phyloP scores from a whole-genome alignment of 2,888 invertebrate species.

The Acanthosepion pharaonis region DNA sequence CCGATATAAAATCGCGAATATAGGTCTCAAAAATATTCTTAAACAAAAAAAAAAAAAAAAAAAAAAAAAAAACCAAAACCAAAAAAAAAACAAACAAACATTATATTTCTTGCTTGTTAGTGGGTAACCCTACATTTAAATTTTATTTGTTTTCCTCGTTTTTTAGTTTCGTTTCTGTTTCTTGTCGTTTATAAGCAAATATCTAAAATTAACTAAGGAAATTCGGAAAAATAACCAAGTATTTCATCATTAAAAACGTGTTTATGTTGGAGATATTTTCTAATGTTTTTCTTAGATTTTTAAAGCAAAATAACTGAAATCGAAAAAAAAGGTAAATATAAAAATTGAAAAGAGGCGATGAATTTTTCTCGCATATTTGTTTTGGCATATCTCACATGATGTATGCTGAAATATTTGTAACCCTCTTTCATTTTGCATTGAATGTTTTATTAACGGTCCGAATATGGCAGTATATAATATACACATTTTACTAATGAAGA shows the following conservation, averaged over 20 bases:
- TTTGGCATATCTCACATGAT: no score
- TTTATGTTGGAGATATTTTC: not conserved
- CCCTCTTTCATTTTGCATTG: no score
- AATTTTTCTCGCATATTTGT: no score
- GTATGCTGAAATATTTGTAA: no score
- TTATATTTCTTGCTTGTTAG: not conserved
- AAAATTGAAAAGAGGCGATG: no score
- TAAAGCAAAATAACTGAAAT: not conserved
- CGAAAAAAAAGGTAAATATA: not conserved
- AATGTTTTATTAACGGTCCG: no score
- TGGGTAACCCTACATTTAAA: not conserved
- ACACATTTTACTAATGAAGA: no score
- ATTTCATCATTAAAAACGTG: not conserved
- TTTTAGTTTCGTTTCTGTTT: not conserved
- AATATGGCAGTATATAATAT: no score
- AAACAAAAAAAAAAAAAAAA: not conserved
- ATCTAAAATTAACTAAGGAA: not conserved
- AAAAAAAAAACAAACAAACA: no score
- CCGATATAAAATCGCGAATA: not conserved
- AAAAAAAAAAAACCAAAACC: no score
- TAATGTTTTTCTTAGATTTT: no score
- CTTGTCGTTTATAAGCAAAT: not conserved
- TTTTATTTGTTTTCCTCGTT: not conserved
- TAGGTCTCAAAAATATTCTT: not conserved
- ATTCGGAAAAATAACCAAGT: not conserved